Base-by-base conservation (phyloP, 2,113 vertebrate species). In the Tragelaphus strepsiceros region DNA sequence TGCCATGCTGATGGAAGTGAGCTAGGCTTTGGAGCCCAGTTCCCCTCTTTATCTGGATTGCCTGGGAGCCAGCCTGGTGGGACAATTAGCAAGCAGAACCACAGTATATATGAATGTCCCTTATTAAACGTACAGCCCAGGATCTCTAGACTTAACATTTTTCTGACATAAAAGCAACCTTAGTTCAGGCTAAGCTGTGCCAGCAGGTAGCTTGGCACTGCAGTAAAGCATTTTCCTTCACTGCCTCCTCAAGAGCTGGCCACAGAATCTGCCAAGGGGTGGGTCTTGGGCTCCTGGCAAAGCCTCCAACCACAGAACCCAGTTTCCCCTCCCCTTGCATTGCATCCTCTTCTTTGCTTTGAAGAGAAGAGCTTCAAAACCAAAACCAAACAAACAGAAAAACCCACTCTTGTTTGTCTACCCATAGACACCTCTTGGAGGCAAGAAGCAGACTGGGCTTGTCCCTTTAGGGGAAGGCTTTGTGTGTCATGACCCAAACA, bases 1-100 rank as follows among this genome's bases (percentile, higher is more conserved):
- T 49, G 30, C 86, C 82, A 74, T 93, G 95, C 95, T 96, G 81
- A 98, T 8, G 87, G 86, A 82, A 93, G 59, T 59, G 51, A 95
- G 59, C 54, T 53, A 88, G 53, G 35, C 67, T 64, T 93, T 54
- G 59, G 86, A 97, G 93, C 59, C 91, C 49, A 64, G 91, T 85
- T 94, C 35, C 54, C 54, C 2, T 96, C 87, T 96, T 17, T 61
- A 58, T 88, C 59, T 53, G 35, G 56, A 67, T 46, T 1, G 32
- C 77, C 7, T 82, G 85, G 86, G 93, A 98, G 67, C 85, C 93
- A 89, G 91, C 30, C 59, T 95, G 77, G 49, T 89, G 88, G 51
- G 84, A 87, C 93, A 96, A 32, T 90, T 12, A 84, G 21, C 1
- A 15, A 85, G 39, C 28, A 58, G 54, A 94, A 53, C 71, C 74